Evolutionary conservation across 2,797 vertebrate species (phyloP), one percentile per base, ranked within the genome.

Genomic region (Diceros bicornis): DNA sequence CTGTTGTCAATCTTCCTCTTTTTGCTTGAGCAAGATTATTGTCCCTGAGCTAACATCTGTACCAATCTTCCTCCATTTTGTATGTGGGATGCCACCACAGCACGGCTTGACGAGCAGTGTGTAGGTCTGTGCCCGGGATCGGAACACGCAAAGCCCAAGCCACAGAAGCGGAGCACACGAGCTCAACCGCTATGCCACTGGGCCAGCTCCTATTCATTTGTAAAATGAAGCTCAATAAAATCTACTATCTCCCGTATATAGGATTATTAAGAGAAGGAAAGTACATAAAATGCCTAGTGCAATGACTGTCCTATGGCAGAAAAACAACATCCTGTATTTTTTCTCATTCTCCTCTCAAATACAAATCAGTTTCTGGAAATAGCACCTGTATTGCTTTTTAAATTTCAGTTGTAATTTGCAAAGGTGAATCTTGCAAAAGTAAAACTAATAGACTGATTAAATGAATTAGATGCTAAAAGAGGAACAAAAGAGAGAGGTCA

Each of bases 361-460:
- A 52, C 4, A 52, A 71, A 69, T 57, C 6, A 72, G 7, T 72
- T 50, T 79, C 50, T 91, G 29, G 23, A 81, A 94, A 95, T 0
- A 90, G 52, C 23, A 77, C 23, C 52, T 85, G 47, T 18, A 44
- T 12, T 62, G 25, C 57, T 62, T 87, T 93, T 88, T 69, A 81
- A 92, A 91, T 91, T 93, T 82, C 86, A 34, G 2, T 78, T 83
- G 78, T 55, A 61, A 95, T 94, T 95, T 75, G 59, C n/a, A 95
- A 96, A 68, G 27, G 64, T 64, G 59, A 97, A 41, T 68, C 81
- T 93, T 87, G 21, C 74, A 94, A 88, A 96, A 68, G 18, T 95
- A 50, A 96, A 92, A 87, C 50, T 77, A 95, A 96, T 7, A 92
- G 27, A 41, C 55, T 84, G 13, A 79, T 83, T 96, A 87, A 97